A percentile compares a stretch with the other conserved stretches of the same genome.
phyloP scores from a whole-genome alignment of 2,797 vertebrate genomes.

The Balearica regulorum region DNA sequence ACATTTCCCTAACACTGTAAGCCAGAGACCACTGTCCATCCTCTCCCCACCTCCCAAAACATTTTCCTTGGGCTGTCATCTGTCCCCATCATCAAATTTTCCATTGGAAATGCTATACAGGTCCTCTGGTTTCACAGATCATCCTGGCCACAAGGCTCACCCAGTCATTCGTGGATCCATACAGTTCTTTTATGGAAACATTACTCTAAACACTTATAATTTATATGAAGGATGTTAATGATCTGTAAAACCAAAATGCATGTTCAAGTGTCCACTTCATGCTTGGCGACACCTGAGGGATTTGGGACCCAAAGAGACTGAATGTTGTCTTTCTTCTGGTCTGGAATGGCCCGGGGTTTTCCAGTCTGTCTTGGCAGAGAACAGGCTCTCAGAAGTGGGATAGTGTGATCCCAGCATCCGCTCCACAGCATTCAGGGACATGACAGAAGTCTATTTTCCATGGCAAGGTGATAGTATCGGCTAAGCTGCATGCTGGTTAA shows the following conservation, averaged over 20 bases:
- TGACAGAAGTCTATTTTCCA: not conserved
- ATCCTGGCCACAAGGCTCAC: not conserved
- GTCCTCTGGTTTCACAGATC: not conserved
- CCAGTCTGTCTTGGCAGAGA: not conserved
- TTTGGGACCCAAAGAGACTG: not conserved
- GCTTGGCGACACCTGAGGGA: not conserved
- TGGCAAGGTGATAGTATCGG: not conserved
- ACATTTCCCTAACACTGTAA: not conserved
- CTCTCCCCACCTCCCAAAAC: not conserved
- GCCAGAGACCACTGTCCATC: not conserved
- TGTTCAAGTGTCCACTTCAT: not conserved
- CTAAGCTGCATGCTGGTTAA: not conserved
- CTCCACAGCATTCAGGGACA: not conserved
- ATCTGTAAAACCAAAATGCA: not conserved
- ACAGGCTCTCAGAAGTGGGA: not conserved
- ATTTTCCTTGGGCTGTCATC: not conserved
- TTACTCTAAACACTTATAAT: not conserved
- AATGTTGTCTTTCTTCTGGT: not conserved
- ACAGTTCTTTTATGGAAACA: not conserved
- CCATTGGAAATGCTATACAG: not conserved
- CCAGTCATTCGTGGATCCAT: not conserved
- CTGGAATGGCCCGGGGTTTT: not conserved
- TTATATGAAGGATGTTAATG: not conserved
- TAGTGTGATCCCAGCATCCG: not conserved
- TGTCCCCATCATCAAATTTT: not conserved